Evolutionary conservation across 1,140 invertebrate species (phyloP).

Genomic region (Melipona quadrifasciata): DNA sequence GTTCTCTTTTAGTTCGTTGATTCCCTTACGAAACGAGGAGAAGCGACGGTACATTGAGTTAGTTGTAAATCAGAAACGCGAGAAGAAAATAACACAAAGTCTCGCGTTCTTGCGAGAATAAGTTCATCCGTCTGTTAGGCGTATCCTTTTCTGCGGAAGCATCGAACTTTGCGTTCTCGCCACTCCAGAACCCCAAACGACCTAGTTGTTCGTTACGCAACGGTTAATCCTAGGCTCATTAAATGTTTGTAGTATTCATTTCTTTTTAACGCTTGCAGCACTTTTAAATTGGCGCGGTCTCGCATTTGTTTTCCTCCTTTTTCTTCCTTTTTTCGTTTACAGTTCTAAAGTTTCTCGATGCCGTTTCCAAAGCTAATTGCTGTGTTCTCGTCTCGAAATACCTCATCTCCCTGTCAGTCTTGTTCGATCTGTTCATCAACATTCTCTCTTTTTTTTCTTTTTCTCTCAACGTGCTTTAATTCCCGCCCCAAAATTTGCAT

Average conservation of each 20-base stretch:
- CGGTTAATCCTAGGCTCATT: not conserved
- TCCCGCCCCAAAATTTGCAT: no score
- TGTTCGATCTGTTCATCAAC: not conserved
- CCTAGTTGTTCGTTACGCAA: not conserved
- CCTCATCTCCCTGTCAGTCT: not conserved
- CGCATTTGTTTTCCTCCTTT: not conserved
- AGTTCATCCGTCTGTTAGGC: not conserved
- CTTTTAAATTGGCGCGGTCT: not conserved
- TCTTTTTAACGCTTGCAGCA: not conserved
- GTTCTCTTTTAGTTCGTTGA: no score
- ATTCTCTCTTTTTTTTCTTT: not conserved
- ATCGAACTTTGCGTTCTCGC: not conserved
- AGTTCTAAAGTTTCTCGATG: not conserved
- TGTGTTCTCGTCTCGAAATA: not conserved
- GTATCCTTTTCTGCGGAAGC: not conserved
- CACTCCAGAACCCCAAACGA: not conserved
- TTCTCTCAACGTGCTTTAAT: no score
- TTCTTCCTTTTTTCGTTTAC: no score
- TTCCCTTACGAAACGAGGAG: not conserved
- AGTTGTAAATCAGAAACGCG: not conserved
- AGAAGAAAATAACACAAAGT: not conserved
- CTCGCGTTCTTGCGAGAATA: not conserved
- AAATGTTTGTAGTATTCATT: not conserved
- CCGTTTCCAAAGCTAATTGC: not conserved
- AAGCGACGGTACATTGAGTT: not conserved